These are phyloP conservation scores for Cryptocheilus praepositus DNA, from an alignment of 2,888 invertebrate genomes.

Conservation along the genomic window DNA sequence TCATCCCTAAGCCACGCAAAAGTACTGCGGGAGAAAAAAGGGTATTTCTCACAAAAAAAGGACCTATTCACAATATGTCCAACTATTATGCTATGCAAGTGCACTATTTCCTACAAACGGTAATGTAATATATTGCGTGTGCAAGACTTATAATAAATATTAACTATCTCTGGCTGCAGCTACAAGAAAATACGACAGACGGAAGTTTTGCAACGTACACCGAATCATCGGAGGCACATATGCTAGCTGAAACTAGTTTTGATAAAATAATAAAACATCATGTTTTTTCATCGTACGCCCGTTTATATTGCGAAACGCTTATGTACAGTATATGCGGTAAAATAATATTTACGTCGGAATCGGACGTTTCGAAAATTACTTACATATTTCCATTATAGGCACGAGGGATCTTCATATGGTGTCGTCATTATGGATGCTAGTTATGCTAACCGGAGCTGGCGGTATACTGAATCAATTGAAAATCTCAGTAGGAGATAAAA, in stretches of 20 bases:
- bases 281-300: neutral
- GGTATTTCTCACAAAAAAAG: slow-evolving; percentile 38
- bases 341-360: too few species aligned
- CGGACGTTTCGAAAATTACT: too few species aligned
- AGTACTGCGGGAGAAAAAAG: slow-evolving; percentile 17
- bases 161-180: slow-evolving; percentile 20
- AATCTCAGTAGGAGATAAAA: slow-evolving; percentile 45
- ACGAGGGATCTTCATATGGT: slow-evolving; percentile 46
- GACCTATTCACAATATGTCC: slow-evolving; percentile 33
- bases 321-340: slow-evolving; percentile 54
- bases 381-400: slow-evolving; percentile 28
- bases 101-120: slow-evolving; percentile 55
- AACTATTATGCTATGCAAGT: slow-evolving; percentile 51
- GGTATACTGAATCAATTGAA: slow-evolving; percentile 58
- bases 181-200: slow-evolving; percentile 39
- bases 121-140: slow-evolving; percentile 24
- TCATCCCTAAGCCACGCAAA: slow-evolving; percentile 28
- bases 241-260: neutral
- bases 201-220: slow-evolving; percentile 29
- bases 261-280: neutral
- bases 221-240: neutral
- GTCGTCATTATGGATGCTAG: slow-evolving; percentile 61
- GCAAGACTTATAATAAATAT: neutral
- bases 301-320: too few species aligned
- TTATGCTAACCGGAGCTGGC: slow-evolving; percentile 55